Conservation (phyloP, 2,888 invertebrate genomes). For the Arge pagana region DNA sequence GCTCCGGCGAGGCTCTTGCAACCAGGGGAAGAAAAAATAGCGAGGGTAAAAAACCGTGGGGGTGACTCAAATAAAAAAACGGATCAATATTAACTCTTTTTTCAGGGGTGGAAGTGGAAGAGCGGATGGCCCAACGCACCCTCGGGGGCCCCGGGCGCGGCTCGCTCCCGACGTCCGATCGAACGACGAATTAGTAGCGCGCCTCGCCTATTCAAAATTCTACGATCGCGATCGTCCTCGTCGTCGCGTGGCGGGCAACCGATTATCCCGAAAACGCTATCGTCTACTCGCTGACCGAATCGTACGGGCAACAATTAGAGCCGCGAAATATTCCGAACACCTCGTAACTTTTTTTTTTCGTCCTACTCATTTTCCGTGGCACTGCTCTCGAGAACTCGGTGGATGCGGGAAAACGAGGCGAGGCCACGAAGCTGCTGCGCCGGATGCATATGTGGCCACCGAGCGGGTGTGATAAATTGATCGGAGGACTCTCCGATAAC, state of each 20-base stretch:
- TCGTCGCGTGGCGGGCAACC: too few species aligned
- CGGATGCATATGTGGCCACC: conserved; percentile 16
- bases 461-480: conserved; percentile 19
- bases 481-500: conserved; percentile 10
- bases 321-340: conserved; percentile 12
- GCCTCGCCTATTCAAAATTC: conserved; percentile 22
- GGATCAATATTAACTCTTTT: conserved; percentile 74
- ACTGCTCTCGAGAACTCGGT: too few species aligned
- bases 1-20: conserved; percentile 6
- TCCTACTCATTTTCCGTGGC: too few species aligned
- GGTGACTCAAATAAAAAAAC: conserved; percentile 69
- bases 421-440: too few species aligned
- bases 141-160: conserved; percentile 17
- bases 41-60: conserved; percentile 67
- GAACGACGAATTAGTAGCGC: conserved; percentile 44
- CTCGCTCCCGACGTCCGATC: conserved; percentile 24
- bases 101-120: conserved; percentile 49
- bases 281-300: conserved; percentile 16
- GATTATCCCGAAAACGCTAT: too few species aligned
- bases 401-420: too few species aligned
- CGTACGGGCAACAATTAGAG: conserved; percentile 16
- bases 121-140: conserved; percentile 41
- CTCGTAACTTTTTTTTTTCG: too few species aligned
- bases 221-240: too few species aligned
- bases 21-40: conserved; percentile 57